Evolutionary conservation across 2,113 vertebrate genomes (phyloP), one percentile per base, ranked within the genome.

Genomic region (Ciconia stormi): DNA sequence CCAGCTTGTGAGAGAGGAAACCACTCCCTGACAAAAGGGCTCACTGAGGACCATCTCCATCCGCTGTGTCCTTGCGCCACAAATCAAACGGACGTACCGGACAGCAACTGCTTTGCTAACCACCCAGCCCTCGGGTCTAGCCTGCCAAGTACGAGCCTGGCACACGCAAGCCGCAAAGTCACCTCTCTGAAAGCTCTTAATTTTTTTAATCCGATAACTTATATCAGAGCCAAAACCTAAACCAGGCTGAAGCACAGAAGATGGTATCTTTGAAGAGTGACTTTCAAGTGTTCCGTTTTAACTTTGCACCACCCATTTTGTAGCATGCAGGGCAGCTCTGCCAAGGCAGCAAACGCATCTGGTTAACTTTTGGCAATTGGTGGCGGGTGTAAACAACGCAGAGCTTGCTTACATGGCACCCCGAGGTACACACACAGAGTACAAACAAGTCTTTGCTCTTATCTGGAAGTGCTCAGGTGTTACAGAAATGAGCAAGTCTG

Each of bases 1-100:
- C 29, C 91, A 90, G 87, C 56, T 26, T 14, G 63, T 47, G 87
- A 59, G 81, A 81, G 65, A 90, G 89, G 91, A 93, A 97, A 63
- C 73, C 73, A 3, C 89, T 74, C 83, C 84, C 83, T 73, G 55
- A 63, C 46, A 34, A 8, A 52, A 74, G 62, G 71, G 59, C 76
- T 81, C 25, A 1, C 25, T 0, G 56, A 46, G 81, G n/a, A 67
- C 47, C 78, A 20, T 13, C 42, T 40, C 38, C 11, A 0, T 2
- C 38, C 18, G 0, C 1, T 1, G 34, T 8, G 77, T 46, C 44
- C 63, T 52, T 29, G 40, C 3, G 5, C 47, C 29, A 36, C n/a
- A 50, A 4, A 30, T 42, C 74, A 26, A 18, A 19, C 0, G 4
- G 65, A 30, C 16, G 34, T 1, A 14, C 20, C 20, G 16, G 55